A percentile compares a stretch with the other conserved stretches of the same genome.
Conservation (phyloP, 2,797 vertebrate genomes). For the Chelidonichthys spinosus region DNA sequence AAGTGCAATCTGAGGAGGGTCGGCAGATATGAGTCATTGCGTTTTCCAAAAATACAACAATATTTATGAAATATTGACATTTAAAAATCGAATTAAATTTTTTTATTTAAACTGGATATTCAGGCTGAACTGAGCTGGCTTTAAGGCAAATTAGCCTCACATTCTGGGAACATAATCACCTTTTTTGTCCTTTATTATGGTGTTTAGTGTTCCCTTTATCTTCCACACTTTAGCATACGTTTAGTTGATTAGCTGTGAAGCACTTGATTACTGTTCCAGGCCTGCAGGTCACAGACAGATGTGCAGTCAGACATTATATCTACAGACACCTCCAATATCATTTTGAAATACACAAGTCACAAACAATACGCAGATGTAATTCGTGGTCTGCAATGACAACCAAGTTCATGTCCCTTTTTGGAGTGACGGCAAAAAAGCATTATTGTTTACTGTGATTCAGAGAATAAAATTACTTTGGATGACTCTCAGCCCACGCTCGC, state of each 20-base stretch:
- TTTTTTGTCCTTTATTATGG: conserved; percentile 7
- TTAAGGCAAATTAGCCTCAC: conserved; percentile 5
- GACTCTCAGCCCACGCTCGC: conserved; percentile 55
- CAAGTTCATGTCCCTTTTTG: conserved; percentile 29
- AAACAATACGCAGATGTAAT: conserved; percentile 15
- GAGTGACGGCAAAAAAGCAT: conserved; percentile 30
- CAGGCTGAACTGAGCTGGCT: not conserved
- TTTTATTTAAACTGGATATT: conserved; percentile 5
- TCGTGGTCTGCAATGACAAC: conserved; percentile 51
- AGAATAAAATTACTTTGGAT: conserved; percentile 56
- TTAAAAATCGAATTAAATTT: conserved; percentile 39
- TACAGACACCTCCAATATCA: conserved; percentile 4
- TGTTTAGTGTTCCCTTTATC: not conserved
- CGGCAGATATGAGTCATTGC: conserved; percentile 6
- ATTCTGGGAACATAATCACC: not conserved
- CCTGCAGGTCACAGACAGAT: conserved; percentile 1
- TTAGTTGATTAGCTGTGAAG: not conserved
- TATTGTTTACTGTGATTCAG: conserved; percentile 44
- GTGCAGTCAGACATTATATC: conserved; percentile 10
- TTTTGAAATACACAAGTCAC: conserved; percentile 21
- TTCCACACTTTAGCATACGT: not conserved
- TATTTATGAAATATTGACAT: conserved; percentile 42
- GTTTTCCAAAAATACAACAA: conserved; percentile 25
- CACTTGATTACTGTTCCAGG: conserved; percentile 12
- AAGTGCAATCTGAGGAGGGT: conserved; percentile 1